Conservation (phyloP, 2,888 invertebrate genomes). For the Zygogramma bicolorata region DNA sequence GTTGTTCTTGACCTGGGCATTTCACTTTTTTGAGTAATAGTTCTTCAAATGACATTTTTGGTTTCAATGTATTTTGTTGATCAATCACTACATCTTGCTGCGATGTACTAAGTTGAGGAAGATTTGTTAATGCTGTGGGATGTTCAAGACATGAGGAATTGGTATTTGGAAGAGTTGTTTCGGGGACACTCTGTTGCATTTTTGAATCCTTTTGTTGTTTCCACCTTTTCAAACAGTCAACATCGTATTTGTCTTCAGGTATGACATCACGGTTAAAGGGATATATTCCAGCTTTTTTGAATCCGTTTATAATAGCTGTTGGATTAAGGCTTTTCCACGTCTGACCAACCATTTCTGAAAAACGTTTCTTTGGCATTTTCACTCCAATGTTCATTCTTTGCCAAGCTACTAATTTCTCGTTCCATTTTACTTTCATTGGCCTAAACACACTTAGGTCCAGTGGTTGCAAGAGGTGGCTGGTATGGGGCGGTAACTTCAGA, state of each 20-base stretch:
- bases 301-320: not conserved
- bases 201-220: not conserved
- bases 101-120: not conserved
- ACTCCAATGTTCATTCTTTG: not conserved
- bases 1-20: not conserved
- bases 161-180: not conserved
- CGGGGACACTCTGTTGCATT: not conserved
- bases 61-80: not conserved
- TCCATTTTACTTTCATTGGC: not conserved
- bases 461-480: slow-evolving; percentile 52
- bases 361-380: not conserved
- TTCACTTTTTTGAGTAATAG: not conserved
- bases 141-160: not conserved
- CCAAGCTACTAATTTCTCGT: not conserved
- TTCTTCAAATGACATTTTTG: not conserved
- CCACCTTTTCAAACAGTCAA: not conserved
- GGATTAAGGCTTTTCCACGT: slow-evolving; percentile 1
- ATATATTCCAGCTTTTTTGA: slow-evolving; percentile 5
- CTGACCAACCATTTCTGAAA: not conserved
- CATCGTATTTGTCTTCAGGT: slow-evolving; percentile 5
- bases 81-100: not conserved
- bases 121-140: not conserved
- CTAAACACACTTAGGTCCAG: slow-evolving; percentile 43
- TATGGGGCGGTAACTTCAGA: slow-evolving; percentile 56
- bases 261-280: not conserved